A percentile compares a stretch with the other conserved stretches of the same genome.
Conservation (phyloP, 2,113 vertebrate species). For the Vulpes lagopus region DNA sequence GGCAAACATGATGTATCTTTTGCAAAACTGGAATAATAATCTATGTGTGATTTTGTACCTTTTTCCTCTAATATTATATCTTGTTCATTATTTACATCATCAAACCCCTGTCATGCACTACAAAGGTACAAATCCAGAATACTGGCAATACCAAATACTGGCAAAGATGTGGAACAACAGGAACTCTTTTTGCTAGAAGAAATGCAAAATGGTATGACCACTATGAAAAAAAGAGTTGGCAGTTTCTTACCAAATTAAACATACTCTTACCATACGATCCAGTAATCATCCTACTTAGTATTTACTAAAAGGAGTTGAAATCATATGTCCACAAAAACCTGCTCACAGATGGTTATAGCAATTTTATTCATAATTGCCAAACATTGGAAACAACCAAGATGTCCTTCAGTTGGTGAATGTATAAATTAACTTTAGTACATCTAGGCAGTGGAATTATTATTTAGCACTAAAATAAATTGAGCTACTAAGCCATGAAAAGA, state of each 20-base stretch:
- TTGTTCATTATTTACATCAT: not conserved
- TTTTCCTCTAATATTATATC: not conserved
- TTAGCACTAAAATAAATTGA: not conserved
- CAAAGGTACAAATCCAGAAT: not conserved
- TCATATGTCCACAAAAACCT: not conserved
- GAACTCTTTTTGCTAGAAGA: not conserved
- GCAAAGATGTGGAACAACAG: not conserved
- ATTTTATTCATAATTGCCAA: not conserved
- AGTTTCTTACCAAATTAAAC: not conserved
- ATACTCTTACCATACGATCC: not conserved
- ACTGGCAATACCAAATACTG: not conserved
- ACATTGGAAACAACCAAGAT: not conserved
- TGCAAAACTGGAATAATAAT: not conserved
- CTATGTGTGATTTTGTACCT: not conserved
- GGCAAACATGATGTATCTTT: slow-evolving; percentile 30
- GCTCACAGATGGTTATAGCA: not conserved
- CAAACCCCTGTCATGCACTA: not conserved
- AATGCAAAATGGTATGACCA: not conserved
- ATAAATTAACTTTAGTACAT: not conserved
- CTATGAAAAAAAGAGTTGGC: not conserved
- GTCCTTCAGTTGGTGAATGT: not conserved
- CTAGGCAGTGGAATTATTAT: not conserved
- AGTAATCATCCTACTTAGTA: not conserved
- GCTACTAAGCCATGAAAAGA: not conserved
- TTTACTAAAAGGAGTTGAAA: not conserved